These are phyloP conservation scores for Mobula hypostoma DNA, from an alignment of 2,113 vertebrate species.

Conservation along the genomic window DNA sequence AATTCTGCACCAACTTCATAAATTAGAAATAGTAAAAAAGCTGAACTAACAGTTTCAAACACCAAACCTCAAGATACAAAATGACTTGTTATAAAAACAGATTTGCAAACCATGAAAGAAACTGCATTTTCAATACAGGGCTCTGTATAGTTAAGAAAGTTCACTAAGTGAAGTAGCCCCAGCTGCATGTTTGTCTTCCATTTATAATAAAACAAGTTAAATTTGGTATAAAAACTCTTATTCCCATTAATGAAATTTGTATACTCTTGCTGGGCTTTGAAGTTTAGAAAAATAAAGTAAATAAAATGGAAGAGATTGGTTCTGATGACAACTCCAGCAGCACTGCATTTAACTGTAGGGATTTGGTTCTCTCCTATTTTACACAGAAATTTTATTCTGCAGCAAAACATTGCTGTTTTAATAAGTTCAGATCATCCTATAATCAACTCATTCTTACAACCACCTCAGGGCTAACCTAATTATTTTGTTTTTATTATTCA, in stretches of 20 bases:
- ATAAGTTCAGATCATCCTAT: slow-evolving; percentile 25
- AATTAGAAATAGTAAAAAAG: slow-evolving; percentile 21
- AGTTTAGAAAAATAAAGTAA: slow-evolving; percentile 28
- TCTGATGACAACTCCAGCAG: slow-evolving; percentile 25
- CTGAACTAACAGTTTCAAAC: neutral
- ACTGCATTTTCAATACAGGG: slow-evolving; percentile 3
- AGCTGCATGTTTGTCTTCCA: neutral
- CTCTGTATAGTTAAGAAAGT: slow-evolving; percentile 29
- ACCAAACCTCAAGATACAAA: slow-evolving; percentile 13
- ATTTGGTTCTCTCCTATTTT: slow-evolving; percentile 24
- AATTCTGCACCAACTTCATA: slow-evolving; percentile 27
- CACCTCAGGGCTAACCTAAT: neutral
- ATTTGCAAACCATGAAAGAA: neutral
- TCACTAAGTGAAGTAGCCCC: neutral
- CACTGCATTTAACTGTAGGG: neutral
- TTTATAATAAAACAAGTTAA: slow-evolving; percentile 13
- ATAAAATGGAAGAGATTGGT: neutral
- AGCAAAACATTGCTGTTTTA: slow-evolving; percentile 19
- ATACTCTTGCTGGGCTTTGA: slow-evolving; percentile 15
- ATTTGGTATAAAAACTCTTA: slow-evolving; percentile 23
- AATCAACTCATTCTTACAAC: neutral
- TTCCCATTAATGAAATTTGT: neutral
- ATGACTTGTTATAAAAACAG: slow-evolving; percentile 23
- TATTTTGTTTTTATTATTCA: neutral
- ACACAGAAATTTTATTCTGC: neutral